Evolutionary conservation across 2,888 invertebrate species (phyloP).

Genomic region (Agrilus mali): DNA sequence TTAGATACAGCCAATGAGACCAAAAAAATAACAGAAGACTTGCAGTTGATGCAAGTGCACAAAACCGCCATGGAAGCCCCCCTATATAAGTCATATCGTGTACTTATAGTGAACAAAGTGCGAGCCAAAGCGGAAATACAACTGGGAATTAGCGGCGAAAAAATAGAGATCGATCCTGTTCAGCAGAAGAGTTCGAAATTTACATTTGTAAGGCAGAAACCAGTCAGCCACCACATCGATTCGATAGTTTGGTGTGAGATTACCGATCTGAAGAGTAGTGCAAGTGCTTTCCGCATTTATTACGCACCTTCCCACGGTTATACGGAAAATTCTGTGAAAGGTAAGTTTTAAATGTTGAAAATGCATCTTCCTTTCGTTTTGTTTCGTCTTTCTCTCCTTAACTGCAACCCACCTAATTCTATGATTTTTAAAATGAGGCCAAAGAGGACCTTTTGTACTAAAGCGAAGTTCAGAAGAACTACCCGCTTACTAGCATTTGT

Average conservation of each 20-base stretch:
- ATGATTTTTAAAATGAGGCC: no score
- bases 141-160: slow-evolving; percentile 78
- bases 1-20: slow-evolving; percentile 25
- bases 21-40: slow-evolving; percentile 35
- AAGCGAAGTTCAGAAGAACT: no score
- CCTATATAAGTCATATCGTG: slow-evolving; percentile 69
- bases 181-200: slow-evolving; percentile 53
- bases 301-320: slow-evolving; percentile 39
- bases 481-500: no score
- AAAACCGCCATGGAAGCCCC: slow-evolving; percentile 76
- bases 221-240: slow-evolving; percentile 77
- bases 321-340: slow-evolving; percentile 3
- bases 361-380: no score
- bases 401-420: no score
- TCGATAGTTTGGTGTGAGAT: slow-evolving; percentile 79
- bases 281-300: slow-evolving; percentile 62
- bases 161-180: slow-evolving; percentile 82
- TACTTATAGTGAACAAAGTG: slow-evolving; percentile 67
- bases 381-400: no score
- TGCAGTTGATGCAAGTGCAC: slow-evolving; percentile 57
- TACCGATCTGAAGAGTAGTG: slow-evolving; percentile 59
- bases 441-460: no score
- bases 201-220: slow-evolving; percentile 47
- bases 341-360: neutral
- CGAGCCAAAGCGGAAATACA: slow-evolving; percentile 73